phyloP scores from a whole-genome alignment of 2,888 invertebrate species.

The Cheilosia grossa region DNA sequence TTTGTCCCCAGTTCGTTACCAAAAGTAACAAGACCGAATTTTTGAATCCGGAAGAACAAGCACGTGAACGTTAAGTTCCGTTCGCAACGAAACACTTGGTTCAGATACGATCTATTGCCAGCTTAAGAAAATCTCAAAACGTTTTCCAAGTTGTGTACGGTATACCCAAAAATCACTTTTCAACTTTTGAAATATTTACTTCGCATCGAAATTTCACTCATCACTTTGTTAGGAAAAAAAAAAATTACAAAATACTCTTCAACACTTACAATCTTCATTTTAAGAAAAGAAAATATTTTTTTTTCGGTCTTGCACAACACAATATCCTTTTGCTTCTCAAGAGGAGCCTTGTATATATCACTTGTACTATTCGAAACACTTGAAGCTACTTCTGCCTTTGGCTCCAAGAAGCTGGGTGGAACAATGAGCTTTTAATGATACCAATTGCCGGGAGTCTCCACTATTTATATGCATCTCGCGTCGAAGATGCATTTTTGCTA shows the following conservation, averaged over 20 bases:
- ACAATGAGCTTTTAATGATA: conserved; percentile 83
- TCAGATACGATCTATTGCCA: too few relatives aligned
- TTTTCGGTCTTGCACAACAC: conserved; percentile 14
- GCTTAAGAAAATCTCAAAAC: background rate
- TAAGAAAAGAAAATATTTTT: conserved; percentile 23
- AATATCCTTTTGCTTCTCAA: conserved; percentile 52
- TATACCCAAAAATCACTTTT: background rate
- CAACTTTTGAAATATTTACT: background rate
- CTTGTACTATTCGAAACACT: conserved; percentile 30
- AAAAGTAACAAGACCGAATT: too few relatives aligned
- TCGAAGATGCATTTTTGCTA: conserved; percentile 74
- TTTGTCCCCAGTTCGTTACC: too few relatives aligned
- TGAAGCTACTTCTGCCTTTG: conserved; percentile 60
- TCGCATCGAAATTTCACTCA: conserved; percentile 4
- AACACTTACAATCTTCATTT: conserved; percentile 73
- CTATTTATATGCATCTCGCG: conserved; percentile 82
- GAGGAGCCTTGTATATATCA: conserved; percentile 27
- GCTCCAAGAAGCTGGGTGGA: conserved; percentile 76
- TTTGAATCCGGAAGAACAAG: background rate
- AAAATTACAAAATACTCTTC: background rate
- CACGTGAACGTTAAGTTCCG: background rate
- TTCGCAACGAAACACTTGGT: background rate
- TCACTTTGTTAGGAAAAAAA: conserved; percentile 6
- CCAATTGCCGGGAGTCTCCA: conserved; percentile 81
- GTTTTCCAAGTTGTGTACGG: background rate